Base-by-base conservation (phyloP, 2,888 invertebrate genomes). In the Hypsopygia costalis region DNA sequence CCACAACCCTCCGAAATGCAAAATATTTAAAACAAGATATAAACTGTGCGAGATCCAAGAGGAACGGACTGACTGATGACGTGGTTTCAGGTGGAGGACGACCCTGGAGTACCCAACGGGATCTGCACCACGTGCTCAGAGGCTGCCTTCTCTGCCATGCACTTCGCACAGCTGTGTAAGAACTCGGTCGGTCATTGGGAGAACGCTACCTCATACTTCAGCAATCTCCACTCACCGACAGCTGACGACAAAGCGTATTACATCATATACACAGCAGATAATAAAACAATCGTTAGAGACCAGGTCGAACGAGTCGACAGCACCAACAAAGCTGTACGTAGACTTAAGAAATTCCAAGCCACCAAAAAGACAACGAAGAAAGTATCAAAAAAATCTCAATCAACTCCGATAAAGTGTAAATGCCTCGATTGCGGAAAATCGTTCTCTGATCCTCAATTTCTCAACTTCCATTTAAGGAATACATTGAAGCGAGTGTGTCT, bases 11-110 rank as follows among this genome's bases (percentile, higher is more conserved):
- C 16, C 16, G n/a, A n/a, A n/a, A n/a, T n/a, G n/a, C n/a, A n/a
- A n/a, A n/a, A n/a, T n/a, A n/a, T n/a, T n/a, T 16, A 16, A 16
- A 16, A 16, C 4, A 16, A 2, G 3, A 16, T 16, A 4, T 16
- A 4, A 2, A 16, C 16, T 4, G 2, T 16, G 4, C 16, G 4
- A 16, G 16, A 16, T 16, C 16, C 27, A 46, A 50, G 57, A 62
- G 51, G 67, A 69, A 68, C 72, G 67, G 77, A 67, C 69, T 85
- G 81, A 85, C 71, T 62, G 65, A 68, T 69, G 54, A 55, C 80
- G 62, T 83, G 63, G 69, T 87, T 87, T 81, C 86, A 87, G 86
- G 71, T 87, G 58, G 70, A 58, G 56, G 63, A 72, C 51, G 76
- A 73, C 47, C 41, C 53, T 10, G 68, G 53, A 5, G 57, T 85